Evolutionary conservation across 2,797 vertebrate genomes (phyloP).

Genomic region (Mormyrops attenuatus): DNA sequence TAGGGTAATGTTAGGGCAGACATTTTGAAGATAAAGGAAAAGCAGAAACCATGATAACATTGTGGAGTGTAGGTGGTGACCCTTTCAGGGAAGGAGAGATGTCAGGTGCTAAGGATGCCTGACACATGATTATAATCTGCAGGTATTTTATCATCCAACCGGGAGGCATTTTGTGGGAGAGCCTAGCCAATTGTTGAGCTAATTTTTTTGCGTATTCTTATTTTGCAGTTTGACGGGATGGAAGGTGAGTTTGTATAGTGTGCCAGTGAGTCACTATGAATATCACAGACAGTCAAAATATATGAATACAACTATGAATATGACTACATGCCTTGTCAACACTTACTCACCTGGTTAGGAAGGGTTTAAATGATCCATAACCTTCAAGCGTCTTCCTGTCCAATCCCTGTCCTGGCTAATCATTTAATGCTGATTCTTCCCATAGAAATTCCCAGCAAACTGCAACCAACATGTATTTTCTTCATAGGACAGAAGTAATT

Average conservation of each 20-base stretch:
- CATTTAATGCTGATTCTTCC: background rate
- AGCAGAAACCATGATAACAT: background rate
- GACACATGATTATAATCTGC: background rate
- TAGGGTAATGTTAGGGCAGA: background rate
- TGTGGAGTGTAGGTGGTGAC: background rate
- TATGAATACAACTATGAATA: background rate
- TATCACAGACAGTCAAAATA: background rate
- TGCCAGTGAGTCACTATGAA: background rate
- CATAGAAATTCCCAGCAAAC: background rate
- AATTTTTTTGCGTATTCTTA: background rate
- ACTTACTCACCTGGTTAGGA: background rate
- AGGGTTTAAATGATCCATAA: background rate
- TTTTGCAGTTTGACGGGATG: background rate
- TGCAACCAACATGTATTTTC: background rate
- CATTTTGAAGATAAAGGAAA: background rate
- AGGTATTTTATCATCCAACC: background rate
- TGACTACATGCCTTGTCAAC: background rate
- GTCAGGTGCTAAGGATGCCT: background rate
- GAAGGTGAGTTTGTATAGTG: background rate
- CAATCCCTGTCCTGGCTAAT: background rate
- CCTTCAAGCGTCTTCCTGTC: background rate
- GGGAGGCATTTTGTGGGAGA: background rate
- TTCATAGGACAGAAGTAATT: background rate
- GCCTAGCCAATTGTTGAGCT: background rate
- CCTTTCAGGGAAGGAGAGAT: background rate